phyloP scores from a whole-genome alignment of 2,888 invertebrate species.

The Sarcophaga variegata region DNA sequence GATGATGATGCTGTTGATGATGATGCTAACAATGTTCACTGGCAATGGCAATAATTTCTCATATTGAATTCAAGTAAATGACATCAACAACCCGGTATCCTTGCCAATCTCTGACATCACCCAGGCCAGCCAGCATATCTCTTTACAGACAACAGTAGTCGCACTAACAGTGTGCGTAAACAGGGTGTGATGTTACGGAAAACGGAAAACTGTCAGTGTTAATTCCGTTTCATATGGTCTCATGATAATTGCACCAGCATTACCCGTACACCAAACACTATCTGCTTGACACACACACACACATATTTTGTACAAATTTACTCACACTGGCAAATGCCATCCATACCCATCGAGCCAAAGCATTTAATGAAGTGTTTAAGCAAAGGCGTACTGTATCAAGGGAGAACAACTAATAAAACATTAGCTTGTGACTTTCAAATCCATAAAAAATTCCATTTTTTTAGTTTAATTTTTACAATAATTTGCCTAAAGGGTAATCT shows the following conservation, averaged over 20 bases:
- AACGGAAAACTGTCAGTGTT: conserved; percentile 34
- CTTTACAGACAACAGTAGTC: too few relatives aligned
- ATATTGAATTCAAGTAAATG: conserved; percentile 4
- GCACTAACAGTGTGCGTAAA: neutral
- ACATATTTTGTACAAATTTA: neutral
- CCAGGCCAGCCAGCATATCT: too few relatives aligned
- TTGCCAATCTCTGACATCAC: too few relatives aligned
- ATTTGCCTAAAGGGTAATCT: too few relatives aligned
- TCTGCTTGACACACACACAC: conserved; percentile 23
- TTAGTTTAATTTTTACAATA: too few relatives aligned
- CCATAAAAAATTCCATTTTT: too few relatives aligned
- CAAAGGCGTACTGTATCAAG: too few relatives aligned
- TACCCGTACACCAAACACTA: conserved; percentile 12
- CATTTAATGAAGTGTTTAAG: neutral
- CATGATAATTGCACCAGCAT: conserved; percentile 41
- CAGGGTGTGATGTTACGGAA: neutral
- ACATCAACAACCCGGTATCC: neutral
- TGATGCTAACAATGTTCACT: too few relatives aligned
- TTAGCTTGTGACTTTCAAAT: too few relatives aligned
- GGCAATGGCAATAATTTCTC: conserved; percentile 9
- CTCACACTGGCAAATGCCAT: neutral
- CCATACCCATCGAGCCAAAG: neutral
- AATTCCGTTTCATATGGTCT: conserved; percentile 47
- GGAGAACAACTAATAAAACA: too few relatives aligned
- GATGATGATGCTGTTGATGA: too few relatives aligned